A percentile compares a stretch with the other conserved stretches of the same genome.
These are phyloP conservation scores for Porphyrio hochstetteri DNA, from an alignment of 2,113 vertebrate species.

Conservation along the genomic window DNA sequence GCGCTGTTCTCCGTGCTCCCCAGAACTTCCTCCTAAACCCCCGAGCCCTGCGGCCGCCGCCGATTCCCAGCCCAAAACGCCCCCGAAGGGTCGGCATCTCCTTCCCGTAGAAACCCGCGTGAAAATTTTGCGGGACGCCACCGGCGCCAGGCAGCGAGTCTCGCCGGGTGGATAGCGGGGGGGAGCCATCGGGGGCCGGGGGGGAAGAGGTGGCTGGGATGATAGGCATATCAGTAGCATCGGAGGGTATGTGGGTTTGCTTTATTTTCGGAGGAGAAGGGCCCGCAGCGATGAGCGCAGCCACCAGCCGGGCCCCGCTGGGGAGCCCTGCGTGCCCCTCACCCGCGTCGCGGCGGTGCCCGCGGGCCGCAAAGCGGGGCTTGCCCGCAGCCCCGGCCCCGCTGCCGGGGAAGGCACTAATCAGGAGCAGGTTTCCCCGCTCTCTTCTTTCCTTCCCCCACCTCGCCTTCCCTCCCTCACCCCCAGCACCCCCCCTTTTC, in stretches of 20 bases:
- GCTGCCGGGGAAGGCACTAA: conserved; percentile 3
- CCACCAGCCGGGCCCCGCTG: not conserved
- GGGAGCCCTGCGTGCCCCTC: not conserved
- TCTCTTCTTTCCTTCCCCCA: not conserved
- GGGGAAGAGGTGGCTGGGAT: too few relatives aligned
- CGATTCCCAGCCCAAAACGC: not conserved
- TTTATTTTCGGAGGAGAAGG: not conserved
- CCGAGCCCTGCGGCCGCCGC: not conserved
- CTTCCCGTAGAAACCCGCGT: not conserved
- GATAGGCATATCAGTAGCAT: too few relatives aligned
- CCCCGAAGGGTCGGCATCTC: not conserved
- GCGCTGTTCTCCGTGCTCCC: not conserved
- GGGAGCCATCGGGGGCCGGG: not conserved
- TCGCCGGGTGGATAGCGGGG: not conserved
- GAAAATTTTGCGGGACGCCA: not conserved
- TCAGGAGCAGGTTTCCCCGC: conserved; percentile 43
- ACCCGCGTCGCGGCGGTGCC: not conserved
- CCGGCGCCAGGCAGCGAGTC: not conserved
- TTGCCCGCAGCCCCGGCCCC: not conserved
- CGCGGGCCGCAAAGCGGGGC: not conserved
- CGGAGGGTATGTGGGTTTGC: not conserved
- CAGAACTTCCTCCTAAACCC: not conserved
- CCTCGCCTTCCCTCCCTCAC: too few relatives aligned
- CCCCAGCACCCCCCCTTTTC: not conserved
- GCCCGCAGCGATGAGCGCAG: not conserved